A percentile compares a stretch with the other conserved stretches of the same genome.
Conservation (phyloP, 2,113 vertebrate genomes). For the Pelecanoides urinatrix region DNA sequence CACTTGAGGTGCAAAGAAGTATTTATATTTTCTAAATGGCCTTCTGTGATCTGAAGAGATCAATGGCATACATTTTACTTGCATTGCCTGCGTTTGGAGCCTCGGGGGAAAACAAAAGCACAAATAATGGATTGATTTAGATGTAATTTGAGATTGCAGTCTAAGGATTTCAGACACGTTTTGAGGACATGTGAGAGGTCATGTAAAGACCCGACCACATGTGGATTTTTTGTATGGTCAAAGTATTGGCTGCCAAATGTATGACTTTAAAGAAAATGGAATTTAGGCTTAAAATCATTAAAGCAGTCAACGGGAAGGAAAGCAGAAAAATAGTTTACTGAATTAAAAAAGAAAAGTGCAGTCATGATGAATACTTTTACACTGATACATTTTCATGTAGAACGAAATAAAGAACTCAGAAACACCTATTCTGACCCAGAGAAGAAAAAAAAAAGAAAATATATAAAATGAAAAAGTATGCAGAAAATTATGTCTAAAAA, state of each 20-base stretch:
- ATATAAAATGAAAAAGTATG: background rate
- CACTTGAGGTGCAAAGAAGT: background rate
- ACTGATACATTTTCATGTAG: background rate
- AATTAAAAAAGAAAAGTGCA: background rate
- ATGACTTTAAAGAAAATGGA: background rate
- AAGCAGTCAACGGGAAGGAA: background rate
- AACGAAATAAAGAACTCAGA: background rate
- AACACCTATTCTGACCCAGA: background rate
- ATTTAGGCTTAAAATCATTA: background rate
- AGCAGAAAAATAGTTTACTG: background rate
- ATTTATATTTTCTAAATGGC: slow-evolving; percentile 28
- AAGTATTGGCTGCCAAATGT: background rate
- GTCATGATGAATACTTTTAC: background rate
- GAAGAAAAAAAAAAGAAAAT: background rate
- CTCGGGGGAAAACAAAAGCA: slow-evolving; percentile 11
- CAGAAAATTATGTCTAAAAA: background rate
- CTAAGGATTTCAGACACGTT: background rate
- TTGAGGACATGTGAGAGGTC: background rate
- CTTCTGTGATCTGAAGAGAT: slow-evolving; percentile 12
- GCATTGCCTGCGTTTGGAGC: background rate
- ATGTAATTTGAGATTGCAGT: background rate
- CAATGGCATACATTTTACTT: slow-evolving; percentile 7
- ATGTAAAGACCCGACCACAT: background rate
- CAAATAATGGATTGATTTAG: slow-evolving; percentile 16
- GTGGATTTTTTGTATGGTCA: background rate